These are phyloP conservation scores for Hirudinaria manillensis DNA, from an alignment of 2,888 invertebrate genomes.

Conservation along the genomic window DNA sequence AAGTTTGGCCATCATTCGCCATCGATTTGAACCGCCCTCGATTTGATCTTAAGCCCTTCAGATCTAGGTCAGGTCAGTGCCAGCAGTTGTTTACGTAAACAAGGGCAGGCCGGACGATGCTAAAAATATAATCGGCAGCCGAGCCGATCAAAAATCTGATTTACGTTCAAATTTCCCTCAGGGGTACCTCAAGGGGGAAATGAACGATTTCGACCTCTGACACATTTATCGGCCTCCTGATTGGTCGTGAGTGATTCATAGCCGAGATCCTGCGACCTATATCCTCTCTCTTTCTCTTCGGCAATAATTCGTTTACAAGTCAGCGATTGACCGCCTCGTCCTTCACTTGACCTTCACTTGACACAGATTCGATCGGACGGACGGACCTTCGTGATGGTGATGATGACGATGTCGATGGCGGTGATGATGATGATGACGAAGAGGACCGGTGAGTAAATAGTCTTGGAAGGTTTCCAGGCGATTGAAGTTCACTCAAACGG, in stretches of 20 bases:
- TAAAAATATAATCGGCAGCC: too few relatives aligned
- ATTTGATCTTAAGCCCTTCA: too few relatives aligned
- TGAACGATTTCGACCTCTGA: slow-evolving; percentile 16
- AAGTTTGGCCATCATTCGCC: too few relatives aligned
- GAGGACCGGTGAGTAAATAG: neutral
- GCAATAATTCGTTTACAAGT: slow-evolving; percentile 12
- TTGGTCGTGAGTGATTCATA: slow-evolving; percentile 19
- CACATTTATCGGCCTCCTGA: slow-evolving; percentile 20
- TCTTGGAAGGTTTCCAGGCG: neutral
- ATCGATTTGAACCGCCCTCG: too few relatives aligned
- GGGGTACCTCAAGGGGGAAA: neutral
- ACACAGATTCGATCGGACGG: neutral
- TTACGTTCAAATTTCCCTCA: too few relatives aligned
- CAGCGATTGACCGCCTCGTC: neutral
- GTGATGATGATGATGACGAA: slow-evolving; percentile 21
- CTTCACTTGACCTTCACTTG: neutral
- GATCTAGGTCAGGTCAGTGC: too few relatives aligned
- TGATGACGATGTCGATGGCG: neutral
- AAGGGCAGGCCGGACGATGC: too few relatives aligned
- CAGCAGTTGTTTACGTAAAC: too few relatives aligned
- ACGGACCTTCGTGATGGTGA: neutral
- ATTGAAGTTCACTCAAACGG: slow-evolving; percentile 23
- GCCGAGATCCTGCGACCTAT: slow-evolving; percentile 4
- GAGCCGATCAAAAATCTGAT: too few relatives aligned
- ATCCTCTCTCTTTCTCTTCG: neutral